These are phyloP conservation scores for Plagiodera versicolora DNA, from an alignment of 2,888 invertebrate genomes.

Conservation along the genomic window DNA sequence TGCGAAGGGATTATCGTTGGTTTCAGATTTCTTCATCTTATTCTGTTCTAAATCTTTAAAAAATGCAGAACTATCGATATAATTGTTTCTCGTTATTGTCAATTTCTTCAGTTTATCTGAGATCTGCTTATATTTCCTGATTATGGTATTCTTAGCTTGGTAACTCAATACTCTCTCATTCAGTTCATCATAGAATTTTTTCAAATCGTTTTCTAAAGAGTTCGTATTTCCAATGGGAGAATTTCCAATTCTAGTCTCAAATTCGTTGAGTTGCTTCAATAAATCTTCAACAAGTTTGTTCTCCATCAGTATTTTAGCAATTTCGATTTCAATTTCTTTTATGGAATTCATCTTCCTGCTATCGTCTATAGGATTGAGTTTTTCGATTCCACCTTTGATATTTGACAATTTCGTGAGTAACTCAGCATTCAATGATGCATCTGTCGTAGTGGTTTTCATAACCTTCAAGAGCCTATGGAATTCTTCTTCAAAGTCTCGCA, in stretches of 20 bases:
- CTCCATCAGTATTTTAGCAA: constrained; percentile 10
- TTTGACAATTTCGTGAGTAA: not conserved
- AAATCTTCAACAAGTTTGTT: constrained; percentile 10
- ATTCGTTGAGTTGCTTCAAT: not conserved
- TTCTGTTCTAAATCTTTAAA: constrained; percentile 3
- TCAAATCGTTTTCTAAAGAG: not conserved
- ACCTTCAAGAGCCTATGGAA: not conserved
- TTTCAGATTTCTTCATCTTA: not conserved
- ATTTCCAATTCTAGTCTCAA: not conserved
- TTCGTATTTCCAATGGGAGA: not conserved
- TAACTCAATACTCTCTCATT: not conserved
- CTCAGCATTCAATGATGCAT: not conserved
- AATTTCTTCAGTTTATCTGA: not conserved
- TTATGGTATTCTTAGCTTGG: not conserved
- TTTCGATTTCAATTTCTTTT: constrained; percentile 12
- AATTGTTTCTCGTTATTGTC: not conserved
- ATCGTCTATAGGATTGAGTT: not conserved
- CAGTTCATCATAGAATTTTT: not conserved
- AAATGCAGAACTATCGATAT: constrained; percentile 7
- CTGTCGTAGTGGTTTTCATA: not conserved
- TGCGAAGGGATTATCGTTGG: not conserved
- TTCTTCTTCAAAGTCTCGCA: not conserved
- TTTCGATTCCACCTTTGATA: not conserved
- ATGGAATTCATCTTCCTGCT: not conserved
- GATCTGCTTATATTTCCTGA: not conserved